Conservation (phyloP, 2,888 invertebrate genomes). For the Polymixis flavicincta region DNA sequence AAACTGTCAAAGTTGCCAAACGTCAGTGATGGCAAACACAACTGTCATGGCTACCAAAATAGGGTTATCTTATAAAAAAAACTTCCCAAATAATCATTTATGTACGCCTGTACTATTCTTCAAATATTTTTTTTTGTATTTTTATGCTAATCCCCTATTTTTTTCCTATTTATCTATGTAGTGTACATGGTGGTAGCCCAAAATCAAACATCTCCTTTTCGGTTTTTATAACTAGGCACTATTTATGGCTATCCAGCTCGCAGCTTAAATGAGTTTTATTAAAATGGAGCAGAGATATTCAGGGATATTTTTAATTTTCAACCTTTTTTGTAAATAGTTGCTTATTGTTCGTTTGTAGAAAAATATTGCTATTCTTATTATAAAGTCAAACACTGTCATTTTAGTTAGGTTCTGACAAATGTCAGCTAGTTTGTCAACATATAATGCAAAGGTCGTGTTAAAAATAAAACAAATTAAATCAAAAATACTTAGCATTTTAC, state of each 20-base stretch:
- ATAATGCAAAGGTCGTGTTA: background rate
- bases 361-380: background rate
- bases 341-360: background rate
- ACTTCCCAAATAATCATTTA: too few species aligned
- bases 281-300: constrained; percentile 23
- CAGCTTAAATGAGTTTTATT: constrained; percentile 44
- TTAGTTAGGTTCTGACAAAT: background rate
- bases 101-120: too few species aligned
- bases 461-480: background rate
- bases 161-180: too few species aligned
- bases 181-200: too few species aligned
- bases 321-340: background rate
- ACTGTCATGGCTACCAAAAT: too few species aligned
- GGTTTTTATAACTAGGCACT: constrained; percentile 47
- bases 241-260: constrained; percentile 44
- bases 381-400: background rate
- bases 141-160: too few species aligned
- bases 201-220: too few species aligned
- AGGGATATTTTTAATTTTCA: background rate
- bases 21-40: too few species aligned
- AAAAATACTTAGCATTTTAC: background rate
- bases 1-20: too few species aligned
- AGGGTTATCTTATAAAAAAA: too few species aligned
- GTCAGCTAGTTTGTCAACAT: background rate
- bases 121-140: too few species aligned